These are phyloP conservation scores for Babyrousa celebensis DNA, from an alignment of 2,797 vertebrate genomes.

Conservation along the genomic window DNA sequence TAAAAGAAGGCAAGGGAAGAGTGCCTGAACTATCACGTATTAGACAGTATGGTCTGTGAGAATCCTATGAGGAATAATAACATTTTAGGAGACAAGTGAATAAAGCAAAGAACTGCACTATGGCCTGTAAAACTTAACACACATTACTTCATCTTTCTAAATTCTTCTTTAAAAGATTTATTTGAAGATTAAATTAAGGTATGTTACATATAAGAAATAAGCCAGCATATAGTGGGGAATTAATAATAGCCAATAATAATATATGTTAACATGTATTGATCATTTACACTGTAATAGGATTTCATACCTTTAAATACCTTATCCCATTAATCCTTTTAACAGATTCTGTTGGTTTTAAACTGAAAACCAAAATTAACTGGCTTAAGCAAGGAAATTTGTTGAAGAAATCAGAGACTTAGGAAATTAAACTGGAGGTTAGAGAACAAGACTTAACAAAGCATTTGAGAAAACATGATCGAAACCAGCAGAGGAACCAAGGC, in stretches of 20 bases:
- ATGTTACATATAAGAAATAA: constrained; percentile 18
- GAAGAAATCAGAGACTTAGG: constrained; percentile 37
- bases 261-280: constrained; percentile 59
- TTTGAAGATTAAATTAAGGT: constrained; percentile 28
- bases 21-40: background rate
- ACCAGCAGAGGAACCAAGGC: background rate
- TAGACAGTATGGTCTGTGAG: background rate
- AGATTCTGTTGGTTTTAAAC: constrained; percentile 48
- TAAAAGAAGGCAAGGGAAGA: background rate
- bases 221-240: background rate
- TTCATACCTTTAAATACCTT: constrained; percentile 66
- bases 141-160: background rate
- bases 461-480: background rate
- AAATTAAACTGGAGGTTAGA: constrained; percentile 2
- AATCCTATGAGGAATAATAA: background rate
- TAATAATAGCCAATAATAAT: constrained; percentile 54
- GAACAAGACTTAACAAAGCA: background rate
- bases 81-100: background rate
- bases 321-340: constrained; percentile 59
- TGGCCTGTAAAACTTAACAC: background rate
- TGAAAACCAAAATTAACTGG: constrained; percentile 39
- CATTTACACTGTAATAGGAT: background rate
- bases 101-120: background rate
- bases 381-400: constrained; percentile 51
- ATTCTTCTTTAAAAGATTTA: constrained; percentile 40